A percentile compares a stretch with the other conserved stretches of the same genome.
These are phyloP conservation scores for Suillia variegata DNA, from an alignment of 2,888 invertebrate species.

Conservation along the genomic window DNA sequence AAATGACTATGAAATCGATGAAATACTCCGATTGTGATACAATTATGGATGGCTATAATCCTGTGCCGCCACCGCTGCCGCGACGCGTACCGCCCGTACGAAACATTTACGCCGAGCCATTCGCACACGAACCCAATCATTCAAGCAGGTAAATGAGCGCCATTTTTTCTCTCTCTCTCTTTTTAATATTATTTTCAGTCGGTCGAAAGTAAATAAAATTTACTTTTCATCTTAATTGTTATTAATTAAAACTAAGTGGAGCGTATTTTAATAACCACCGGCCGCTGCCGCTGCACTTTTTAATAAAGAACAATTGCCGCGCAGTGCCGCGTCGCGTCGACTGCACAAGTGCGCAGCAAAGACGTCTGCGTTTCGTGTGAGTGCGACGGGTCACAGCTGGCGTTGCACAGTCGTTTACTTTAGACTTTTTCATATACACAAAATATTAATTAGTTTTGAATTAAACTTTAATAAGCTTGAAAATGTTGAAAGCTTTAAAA, in stretches of 20 bases:
- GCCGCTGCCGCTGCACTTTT: too few species aligned
- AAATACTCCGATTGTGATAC: constrained; percentile 63
- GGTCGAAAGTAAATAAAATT: background rate
- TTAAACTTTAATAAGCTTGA: too few species aligned
- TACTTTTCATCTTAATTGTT: background rate
- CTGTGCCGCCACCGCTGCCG: constrained; percentile 61
- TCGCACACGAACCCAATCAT: constrained; percentile 62
- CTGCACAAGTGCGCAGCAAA: too few species aligned
- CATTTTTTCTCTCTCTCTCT: background rate
- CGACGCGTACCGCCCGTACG: constrained; percentile 61
- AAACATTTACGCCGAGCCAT: constrained; percentile 62
- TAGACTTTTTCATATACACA: too few species aligned
- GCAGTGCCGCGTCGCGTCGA: too few species aligned
- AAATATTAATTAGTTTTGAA: too few species aligned
- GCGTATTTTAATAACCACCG: background rate
- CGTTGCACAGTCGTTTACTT: too few species aligned
- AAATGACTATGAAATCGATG: constrained; percentile 63
- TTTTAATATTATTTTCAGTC: background rate
- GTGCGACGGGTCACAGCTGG: too few species aligned
- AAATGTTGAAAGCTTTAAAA: too few species aligned
- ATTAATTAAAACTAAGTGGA: background rate
- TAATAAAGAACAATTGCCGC: too few species aligned
- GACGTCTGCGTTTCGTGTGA: too few species aligned
- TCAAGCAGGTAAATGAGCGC: constrained; percentile 59
- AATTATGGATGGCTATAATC: constrained; percentile 63